Conservation (phyloP, 2,797 vertebrate species). For the Enteromius mattozi region DNA sequence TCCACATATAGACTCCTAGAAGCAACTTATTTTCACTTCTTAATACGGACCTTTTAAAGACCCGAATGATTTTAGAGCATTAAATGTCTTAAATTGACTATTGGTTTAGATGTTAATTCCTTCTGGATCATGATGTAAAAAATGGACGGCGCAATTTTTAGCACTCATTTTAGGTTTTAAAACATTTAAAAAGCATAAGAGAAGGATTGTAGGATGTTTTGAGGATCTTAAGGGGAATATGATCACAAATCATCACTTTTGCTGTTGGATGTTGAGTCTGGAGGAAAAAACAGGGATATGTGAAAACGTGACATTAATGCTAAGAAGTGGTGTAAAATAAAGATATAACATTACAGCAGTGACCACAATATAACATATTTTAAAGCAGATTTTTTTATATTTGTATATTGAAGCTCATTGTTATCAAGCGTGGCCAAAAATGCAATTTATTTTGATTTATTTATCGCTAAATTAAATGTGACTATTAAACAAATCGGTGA, state of each 20-base stretch:
- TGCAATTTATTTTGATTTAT: neutral
- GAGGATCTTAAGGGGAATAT: neutral
- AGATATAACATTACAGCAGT: slow-evolving; percentile 1
- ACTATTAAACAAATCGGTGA: neutral
- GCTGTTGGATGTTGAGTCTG: neutral
- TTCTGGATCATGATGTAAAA: neutral
- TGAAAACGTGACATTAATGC: neutral
- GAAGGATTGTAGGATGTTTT: neutral
- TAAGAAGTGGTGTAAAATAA: neutral
- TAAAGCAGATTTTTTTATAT: neutral
- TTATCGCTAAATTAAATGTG: neutral
- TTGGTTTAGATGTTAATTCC: neutral
- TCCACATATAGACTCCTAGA: neutral
- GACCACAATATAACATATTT: neutral
- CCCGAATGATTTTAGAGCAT: neutral
- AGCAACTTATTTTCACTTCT: neutral
- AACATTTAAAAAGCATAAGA: neutral
- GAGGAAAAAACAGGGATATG: neutral
- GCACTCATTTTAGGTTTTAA: neutral
- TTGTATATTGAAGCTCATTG: neutral
- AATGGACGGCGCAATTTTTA: neutral
- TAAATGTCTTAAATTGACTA: slow-evolving; percentile 6
- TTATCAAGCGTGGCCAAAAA: neutral
- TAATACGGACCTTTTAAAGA: neutral
- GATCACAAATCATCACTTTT: slow-evolving; percentile 4